Percentiles rank a stretch among this genome's conserved stretches.
Conservation (phyloP, 2,113 vertebrate species). For the Pollachius pollachius region DNA sequence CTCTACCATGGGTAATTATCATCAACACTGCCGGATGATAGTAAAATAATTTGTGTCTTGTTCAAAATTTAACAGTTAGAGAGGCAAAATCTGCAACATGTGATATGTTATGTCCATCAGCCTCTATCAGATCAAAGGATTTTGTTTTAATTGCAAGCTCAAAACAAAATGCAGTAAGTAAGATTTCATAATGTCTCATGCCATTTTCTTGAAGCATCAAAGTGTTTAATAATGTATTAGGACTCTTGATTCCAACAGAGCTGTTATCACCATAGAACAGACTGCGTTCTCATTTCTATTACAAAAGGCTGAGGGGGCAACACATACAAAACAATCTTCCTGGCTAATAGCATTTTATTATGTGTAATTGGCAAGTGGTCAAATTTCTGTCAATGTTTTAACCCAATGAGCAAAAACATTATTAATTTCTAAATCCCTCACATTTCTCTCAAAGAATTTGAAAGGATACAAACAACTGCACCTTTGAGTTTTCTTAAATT, state of each 20-base stretch:
- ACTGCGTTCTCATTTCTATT: slow-evolving; percentile 22
- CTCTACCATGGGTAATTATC: too few species aligned
- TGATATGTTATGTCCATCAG: too few species aligned
- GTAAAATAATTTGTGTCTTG: too few species aligned
- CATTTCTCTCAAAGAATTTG: slow-evolving; percentile 17
- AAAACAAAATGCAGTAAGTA: slow-evolving; percentile 11
- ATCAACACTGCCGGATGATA: too few species aligned
- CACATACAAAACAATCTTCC: slow-evolving; percentile 44
- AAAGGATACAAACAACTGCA: slow-evolving; percentile 30
- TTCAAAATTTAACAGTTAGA: too few species aligned
- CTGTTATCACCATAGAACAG: slow-evolving; percentile 60
- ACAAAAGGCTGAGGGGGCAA: slow-evolving; percentile 49
- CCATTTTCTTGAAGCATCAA: slow-evolving; percentile 39
- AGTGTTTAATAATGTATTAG: slow-evolving; percentile 42
- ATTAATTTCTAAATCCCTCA: slow-evolving; percentile 35
- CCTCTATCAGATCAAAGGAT: too few species aligned
- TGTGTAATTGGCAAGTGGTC: slow-evolving; percentile 54
- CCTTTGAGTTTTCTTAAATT: slow-evolving; percentile 33
- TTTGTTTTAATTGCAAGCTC: too few species aligned
- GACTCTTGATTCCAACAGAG: slow-evolving; percentile 37
- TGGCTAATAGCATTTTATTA: slow-evolving; percentile 65
- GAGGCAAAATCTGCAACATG: too few species aligned
- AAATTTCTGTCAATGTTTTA: slow-evolving; percentile 43
- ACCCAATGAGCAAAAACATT: slow-evolving; percentile 51
- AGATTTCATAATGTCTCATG: slow-evolving; percentile 5